A percentile compares a stretch with the other conserved stretches of the same genome.
Evolutionary conservation across 1,140 invertebrate species (phyloP).

Genomic region (Cephus cinctus): DNA sequence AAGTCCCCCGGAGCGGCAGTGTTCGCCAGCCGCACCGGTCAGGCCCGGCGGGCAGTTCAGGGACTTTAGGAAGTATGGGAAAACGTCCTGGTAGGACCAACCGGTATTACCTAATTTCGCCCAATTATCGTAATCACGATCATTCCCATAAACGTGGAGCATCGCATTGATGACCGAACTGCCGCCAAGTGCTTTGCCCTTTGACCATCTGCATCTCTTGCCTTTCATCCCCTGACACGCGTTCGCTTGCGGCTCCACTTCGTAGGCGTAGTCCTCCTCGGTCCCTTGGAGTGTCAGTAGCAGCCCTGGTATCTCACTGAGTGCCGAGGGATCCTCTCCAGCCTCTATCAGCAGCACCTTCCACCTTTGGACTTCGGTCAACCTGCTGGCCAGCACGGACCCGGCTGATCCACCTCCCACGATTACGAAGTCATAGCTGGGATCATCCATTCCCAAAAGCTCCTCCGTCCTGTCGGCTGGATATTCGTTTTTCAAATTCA

Average conservation of each 20-base stretch:
- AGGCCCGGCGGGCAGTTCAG: slow-evolving; percentile 39
- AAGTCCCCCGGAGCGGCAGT: slow-evolving; percentile 39
- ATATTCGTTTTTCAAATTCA: slow-evolving; percentile 35
- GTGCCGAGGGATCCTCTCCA: slow-evolving; percentile 49
- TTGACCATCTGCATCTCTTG: slow-evolving; percentile 64
- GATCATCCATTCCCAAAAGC: slow-evolving; percentile 41
- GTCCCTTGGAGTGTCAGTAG: slow-evolving; percentile 54
- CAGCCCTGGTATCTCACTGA: slow-evolving; percentile 57
- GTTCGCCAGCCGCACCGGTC: slow-evolving; percentile 28
- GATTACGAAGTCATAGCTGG: slow-evolving; percentile 61
- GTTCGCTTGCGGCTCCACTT: slow-evolving; percentile 59
- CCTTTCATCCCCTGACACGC: slow-evolving; percentile 58
- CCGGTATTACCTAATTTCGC: slow-evolving; percentile 57
- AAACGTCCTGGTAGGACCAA: slow-evolving; percentile 59
- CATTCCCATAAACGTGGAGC: slow-evolving; percentile 74
- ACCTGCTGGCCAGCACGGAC: slow-evolving; percentile 62
- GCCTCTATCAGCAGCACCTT: slow-evolving; percentile 63
- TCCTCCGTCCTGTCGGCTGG: slow-evolving; percentile 57
- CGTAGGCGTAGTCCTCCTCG: slow-evolving; percentile 67
- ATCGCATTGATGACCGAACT: slow-evolving; percentile 79
- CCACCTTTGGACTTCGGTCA: slow-evolving; percentile 56
- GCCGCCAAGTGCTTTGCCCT: slow-evolving; percentile 74
- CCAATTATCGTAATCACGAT: slow-evolving; percentile 70
- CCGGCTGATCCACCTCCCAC: slow-evolving; percentile 67
- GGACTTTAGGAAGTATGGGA: slow-evolving; percentile 60